phyloP scores from a whole-genome alignment of 2,888 invertebrate genomes.

The Platycheirus albimanus region DNA sequence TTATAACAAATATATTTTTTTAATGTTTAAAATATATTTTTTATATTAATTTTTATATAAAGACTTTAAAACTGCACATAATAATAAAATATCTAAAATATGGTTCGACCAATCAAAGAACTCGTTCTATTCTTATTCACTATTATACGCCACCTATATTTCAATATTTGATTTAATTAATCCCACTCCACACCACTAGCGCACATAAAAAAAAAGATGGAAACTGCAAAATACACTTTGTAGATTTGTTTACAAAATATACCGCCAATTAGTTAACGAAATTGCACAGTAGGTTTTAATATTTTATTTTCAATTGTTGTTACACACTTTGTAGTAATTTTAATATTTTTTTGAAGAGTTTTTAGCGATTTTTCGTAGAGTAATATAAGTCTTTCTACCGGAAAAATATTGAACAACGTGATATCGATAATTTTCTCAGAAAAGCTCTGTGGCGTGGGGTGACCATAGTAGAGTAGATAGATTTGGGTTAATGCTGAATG shows the following conservation, averaged over 20 bases:
- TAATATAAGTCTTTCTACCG: slow-evolving; percentile 18
- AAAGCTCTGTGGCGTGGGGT: slow-evolving; percentile 13
- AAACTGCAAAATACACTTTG: slow-evolving; percentile 8
- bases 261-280: slow-evolving; percentile 19
- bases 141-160: slow-evolving; percentile 53
- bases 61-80: slow-evolving; percentile 31
- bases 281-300: not conserved
- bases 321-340: not conserved
- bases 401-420: slow-evolving; percentile 17
- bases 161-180: not conserved
- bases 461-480: slow-evolving; percentile 1
- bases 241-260: slow-evolving; percentile 59
- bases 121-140: slow-evolving; percentile 55
- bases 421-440: slow-evolving; percentile 34
- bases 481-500: not conserved
- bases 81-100: slow-evolving; percentile 37
- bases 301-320: not conserved
- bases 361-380: not conserved
- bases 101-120: slow-evolving; percentile 61
- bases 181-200: slow-evolving; percentile 18
- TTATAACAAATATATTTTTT: no score
- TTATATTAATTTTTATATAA: slow-evolving; percentile 24
- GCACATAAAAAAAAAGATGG: slow-evolving; percentile 3
- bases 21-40: slow-evolving; percentile 23
- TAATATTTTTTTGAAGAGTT: not conserved